Evolutionary conservation across 2,113 vertebrate genomes (phyloP), one percentile per base, ranked within the genome.

Genomic region (Callithrix jacchus): DNA sequence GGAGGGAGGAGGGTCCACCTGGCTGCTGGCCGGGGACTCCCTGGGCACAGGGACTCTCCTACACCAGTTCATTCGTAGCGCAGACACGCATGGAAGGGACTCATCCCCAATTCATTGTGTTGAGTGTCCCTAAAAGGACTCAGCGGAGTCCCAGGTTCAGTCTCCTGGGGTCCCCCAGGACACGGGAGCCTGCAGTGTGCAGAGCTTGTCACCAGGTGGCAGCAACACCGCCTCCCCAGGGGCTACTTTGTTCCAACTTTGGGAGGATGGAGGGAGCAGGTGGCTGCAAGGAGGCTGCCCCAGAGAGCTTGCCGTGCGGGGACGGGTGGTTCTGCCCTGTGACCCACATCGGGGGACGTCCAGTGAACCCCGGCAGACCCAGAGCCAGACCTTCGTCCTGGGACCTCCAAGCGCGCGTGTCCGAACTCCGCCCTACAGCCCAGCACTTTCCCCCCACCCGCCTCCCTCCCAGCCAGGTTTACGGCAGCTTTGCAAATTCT

Each of bases 371-470:
- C 68, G 0, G 58, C 1, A 5, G n/a, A 32, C 20, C 61, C 61
- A 52, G 47, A 35, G 21, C 10, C 42, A 30, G 52, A 17, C 49
- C 1, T 5, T n/a, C n/a, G 1, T 2, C 25, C 47, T 68, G 13
- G 73, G 40, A 20, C 35, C 42, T 6, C 20, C 18, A 21, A 13
- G 45, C 13, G 1, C 21, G 20, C n/a, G 6, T 42, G 71, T 42
- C 42, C 58, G 6, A 6, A 30, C 25, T 40, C 61, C 2, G 8
- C 37, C 64, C 8, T 58, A 8, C 4, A 20, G 20, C 6, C 45
- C 68, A 32, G 5, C 17, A 1, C 40, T 30, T 3, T 8, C 3
- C 35, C 27, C 35, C 42, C 0, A 8, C n/a, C 45, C 4, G 0
- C 8, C 8, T 13, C 42, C 4, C 45, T 25, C 32, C 40, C 56